Conservation (phyloP, 2,888 invertebrate species). For the Tillus elongatus region DNA sequence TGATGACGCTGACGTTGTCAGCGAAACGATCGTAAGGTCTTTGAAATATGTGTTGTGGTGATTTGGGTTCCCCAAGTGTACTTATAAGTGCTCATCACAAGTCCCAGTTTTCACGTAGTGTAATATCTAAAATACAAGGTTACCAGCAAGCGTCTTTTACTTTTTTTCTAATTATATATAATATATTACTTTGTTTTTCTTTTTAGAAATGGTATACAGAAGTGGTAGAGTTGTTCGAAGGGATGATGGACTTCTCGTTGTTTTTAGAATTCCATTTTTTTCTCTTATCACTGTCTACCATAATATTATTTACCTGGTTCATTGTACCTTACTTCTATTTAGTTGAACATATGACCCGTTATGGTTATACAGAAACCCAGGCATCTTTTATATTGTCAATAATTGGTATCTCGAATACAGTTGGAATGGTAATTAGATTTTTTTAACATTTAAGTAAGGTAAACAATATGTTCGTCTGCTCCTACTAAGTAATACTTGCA, state of each 20-base stretch:
- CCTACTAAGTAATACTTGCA: too few species aligned
- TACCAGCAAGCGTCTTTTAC: too few species aligned
- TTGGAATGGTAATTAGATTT: constrained; percentile 84
- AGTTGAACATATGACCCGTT: constrained; percentile 68
- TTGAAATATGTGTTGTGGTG: too few species aligned
- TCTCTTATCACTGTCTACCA: constrained; percentile 74
- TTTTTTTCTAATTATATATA: too few species aligned
- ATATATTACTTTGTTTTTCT: constrained; percentile 17
- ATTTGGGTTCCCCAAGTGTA: too few species aligned
- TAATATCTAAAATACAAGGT: too few species aligned
- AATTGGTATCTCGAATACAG: constrained; percentile 81
- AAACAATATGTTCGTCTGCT: too few species aligned
- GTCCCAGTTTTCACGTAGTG: too few species aligned
- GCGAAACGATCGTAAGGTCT: too few species aligned
- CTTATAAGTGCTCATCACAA: too few species aligned
- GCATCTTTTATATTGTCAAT: constrained; percentile 74
- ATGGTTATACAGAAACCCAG: constrained; percentile 58
- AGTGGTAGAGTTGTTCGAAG: constrained; percentile 54
- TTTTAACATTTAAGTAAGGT: too few species aligned
- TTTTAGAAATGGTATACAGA: constrained; percentile 67
- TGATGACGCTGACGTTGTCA: too few species aligned
- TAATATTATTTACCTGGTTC: constrained; percentile 85
- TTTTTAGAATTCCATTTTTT: constrained; percentile 70
- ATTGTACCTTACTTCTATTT: constrained; percentile 94
- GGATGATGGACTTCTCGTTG: constrained; percentile 71